phyloP scores from a whole-genome alignment of 1,140 invertebrate genomes.

The Cylas formicarius region DNA sequence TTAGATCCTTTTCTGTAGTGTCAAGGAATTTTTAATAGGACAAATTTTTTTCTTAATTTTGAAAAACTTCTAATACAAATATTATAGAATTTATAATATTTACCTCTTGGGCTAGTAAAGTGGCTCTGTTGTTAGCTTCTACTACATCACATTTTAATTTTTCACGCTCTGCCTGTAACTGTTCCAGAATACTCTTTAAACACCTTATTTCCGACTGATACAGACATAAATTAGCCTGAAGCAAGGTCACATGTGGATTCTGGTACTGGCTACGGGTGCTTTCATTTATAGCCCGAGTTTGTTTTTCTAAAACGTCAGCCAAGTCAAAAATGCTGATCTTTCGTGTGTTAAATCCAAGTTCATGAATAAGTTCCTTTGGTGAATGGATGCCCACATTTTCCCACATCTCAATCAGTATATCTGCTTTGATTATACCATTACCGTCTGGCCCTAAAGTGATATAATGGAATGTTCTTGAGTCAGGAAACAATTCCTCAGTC shows the following conservation, averaged over 20 bases:
- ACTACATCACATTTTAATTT: conserved; percentile 69
- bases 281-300: conserved; percentile 52
- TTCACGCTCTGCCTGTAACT: conserved; percentile 61
- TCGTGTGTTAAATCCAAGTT: conserved; percentile 59
- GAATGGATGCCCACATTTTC: conserved; percentile 60
- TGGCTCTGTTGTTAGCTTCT: conserved; percentile 73
- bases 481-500: conserved; percentile 32
- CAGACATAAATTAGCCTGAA: conserved; percentile 51
- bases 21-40: no score
- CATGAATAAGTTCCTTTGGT: conserved; percentile 54
- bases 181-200: conserved; percentile 54
- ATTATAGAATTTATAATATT: no score
- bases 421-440: conserved; percentile 38
- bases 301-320: conserved; percentile 66
- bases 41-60: no score
- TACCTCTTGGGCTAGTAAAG: conserved; percentile 75
- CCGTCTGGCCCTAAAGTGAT: conserved; percentile 39
- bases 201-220: conserved; percentile 54
- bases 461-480: conserved; percentile 35
- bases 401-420: conserved; percentile 63
- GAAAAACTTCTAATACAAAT: no score
- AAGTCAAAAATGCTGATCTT: conserved; percentile 62
- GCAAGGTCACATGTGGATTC: conserved; percentile 45
- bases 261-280: conserved; percentile 35
- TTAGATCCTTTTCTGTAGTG: no score